These are phyloP conservation scores for Lydus trimaculatus DNA, from an alignment of 2,888 invertebrate species.

Conservation along the genomic window DNA sequence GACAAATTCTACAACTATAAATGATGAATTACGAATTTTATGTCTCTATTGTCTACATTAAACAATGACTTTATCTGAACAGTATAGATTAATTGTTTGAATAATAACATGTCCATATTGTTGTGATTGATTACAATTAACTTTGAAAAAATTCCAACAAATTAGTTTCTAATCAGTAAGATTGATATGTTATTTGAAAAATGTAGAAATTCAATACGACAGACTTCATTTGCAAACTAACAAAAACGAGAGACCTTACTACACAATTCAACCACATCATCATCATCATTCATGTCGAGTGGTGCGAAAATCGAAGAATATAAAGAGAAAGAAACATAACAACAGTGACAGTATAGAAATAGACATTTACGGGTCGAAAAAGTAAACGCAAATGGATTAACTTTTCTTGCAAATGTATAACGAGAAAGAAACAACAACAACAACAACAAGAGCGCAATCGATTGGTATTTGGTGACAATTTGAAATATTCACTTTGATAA, in stretches of 20 bases:
- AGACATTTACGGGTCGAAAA: neutral
- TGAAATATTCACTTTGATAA: neutral
- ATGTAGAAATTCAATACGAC: neutral
- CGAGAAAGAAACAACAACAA: too few species aligned
- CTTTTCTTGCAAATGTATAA: neutral
- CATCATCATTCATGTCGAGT: neutral
- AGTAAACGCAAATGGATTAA: neutral
- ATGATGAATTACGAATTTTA: constrained; percentile 3
- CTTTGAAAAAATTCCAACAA: neutral
- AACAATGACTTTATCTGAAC: neutral
- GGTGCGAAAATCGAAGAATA: neutral
- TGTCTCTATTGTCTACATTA: neutral
- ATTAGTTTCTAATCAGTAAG: too few species aligned
- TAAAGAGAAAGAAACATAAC: neutral
- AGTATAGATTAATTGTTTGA: neutral
- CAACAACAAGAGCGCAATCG: neutral
- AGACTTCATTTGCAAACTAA: neutral
- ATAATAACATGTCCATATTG: neutral
- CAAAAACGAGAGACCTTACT: too few species aligned
- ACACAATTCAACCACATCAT: neutral
- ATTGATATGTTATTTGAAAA: too few species aligned
- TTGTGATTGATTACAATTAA: neutral
- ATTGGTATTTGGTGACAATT: neutral
- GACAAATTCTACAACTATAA: neutral
- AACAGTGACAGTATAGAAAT: neutral